Evolutionary conservation across 2,797 vertebrate species (phyloP).

Genomic region (Spinus pinus): DNA sequence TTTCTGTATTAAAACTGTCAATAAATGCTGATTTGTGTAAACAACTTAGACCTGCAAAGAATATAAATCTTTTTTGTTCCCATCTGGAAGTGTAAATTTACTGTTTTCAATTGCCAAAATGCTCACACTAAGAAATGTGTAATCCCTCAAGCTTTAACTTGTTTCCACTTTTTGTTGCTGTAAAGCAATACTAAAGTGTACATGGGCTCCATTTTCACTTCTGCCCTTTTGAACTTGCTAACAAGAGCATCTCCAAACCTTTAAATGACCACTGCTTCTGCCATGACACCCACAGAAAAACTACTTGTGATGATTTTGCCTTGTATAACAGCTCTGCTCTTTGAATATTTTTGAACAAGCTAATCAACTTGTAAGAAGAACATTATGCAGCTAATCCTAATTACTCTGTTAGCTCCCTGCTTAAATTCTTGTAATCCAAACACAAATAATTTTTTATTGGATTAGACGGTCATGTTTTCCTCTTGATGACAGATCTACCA

Average conservation of each 20-base stretch:
- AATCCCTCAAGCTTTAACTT: not conserved
- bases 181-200: not conserved
- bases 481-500: constrained; percentile 22
- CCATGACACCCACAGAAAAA: not conserved
- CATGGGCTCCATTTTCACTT: constrained; percentile 24
- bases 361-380: constrained; percentile 35
- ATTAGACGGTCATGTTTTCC: constrained; percentile 32
- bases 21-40: constrained; percentile 14
- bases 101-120: not conserved
- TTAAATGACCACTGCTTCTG: not conserved
- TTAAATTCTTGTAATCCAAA: constrained; percentile 52
- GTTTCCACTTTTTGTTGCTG: not conserved
- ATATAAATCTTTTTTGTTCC: not conserved
- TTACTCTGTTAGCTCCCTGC: constrained; percentile 20
- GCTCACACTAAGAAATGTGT: not conserved
- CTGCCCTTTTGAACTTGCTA: not conserved
- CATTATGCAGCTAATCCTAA: constrained; percentile 49
- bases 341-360: constrained; percentile 11
- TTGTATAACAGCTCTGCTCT: constrained; percentile 2
- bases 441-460: constrained; percentile 54
- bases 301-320: constrained; percentile 28
- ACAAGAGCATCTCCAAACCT: not conserved
- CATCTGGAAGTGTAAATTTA: not conserved
- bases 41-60: not conserved
- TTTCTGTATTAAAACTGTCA: constrained; percentile 1